Evolutionary conservation across 2,113 vertebrate species (phyloP).

Genomic region (Hydrochoerus hydrochaeris): DNA sequence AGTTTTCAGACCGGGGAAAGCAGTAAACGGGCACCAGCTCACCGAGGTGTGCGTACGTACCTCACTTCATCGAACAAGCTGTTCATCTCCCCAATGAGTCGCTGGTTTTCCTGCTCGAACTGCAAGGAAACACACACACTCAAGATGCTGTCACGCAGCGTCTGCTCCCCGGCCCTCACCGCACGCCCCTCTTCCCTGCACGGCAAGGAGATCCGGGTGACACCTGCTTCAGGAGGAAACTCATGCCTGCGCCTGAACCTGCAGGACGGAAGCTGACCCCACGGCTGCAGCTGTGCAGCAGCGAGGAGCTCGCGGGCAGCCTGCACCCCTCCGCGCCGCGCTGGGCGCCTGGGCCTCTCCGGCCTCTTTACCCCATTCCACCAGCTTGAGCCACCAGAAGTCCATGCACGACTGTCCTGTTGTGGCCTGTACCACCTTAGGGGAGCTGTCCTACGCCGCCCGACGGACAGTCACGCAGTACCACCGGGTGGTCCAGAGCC

Average conservation of each 20-base stretch:
- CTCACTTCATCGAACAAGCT: slow-evolving; percentile 97
- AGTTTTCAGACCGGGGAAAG: background rate
- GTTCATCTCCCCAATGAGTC: slow-evolving; percentile 96
- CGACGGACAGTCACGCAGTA: background rate
- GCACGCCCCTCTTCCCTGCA: background rate
- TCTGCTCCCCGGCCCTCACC: no score
- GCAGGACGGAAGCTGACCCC: accelerated
- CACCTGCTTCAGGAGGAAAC: background rate
- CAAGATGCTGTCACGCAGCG: background rate
- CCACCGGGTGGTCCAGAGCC: background rate
- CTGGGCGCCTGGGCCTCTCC: accelerated
- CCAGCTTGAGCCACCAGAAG: background rate
- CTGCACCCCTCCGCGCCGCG: accelerated
- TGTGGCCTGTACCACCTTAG: background rate
- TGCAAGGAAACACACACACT: slow-evolving; percentile 74
- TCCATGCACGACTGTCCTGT: background rate
- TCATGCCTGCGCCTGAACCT: background rate
- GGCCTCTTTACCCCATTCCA: background rate
- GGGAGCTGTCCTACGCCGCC: background rate
- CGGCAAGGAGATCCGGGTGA: accelerated
- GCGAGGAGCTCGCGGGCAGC: accelerated
- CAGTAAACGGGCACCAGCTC: accelerated
- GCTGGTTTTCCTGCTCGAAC: slow-evolving; percentile 99
- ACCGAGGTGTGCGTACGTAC: slow-evolving; percentile 85
- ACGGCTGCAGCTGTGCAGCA: accelerated